Conservation (phyloP, 2,113 vertebrate genomes). For the Mormoops blainvillei region DNA sequence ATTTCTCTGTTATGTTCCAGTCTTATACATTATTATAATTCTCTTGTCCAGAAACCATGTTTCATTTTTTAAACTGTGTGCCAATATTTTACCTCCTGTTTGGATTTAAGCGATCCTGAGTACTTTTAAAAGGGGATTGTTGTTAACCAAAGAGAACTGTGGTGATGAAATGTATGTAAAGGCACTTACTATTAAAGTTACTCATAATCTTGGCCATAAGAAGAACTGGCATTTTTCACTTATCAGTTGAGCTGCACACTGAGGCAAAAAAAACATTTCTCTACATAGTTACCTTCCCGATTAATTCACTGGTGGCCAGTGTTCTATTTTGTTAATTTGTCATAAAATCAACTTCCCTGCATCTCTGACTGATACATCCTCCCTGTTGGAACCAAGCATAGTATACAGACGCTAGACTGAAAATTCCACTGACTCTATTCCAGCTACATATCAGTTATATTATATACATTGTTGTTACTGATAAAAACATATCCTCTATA, state of each 20-base stretch:
- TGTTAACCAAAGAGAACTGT: neutral
- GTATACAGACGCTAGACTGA: neutral
- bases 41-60: slow-evolving; percentile 56
- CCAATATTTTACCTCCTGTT: neutral
- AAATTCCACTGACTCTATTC: neutral
- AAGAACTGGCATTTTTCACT: neutral
- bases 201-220: neutral
- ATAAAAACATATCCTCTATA: neutral
- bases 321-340: neutral
- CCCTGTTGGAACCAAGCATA: neutral
- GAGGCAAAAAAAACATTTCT: neutral
- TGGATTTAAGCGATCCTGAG: neutral
- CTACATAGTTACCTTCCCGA: neutral
- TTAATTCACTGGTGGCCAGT: neutral
- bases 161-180: neutral
- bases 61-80: slow-evolving; percentile 42
- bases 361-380: neutral
- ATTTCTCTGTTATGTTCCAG: slow-evolving; percentile 60
- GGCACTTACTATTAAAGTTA: neutral
- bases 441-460: neutral
- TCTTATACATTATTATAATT: slow-evolving; percentile 50
- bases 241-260: neutral
- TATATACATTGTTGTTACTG: neutral
- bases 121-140: neutral
- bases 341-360: neutral